A percentile compares a stretch with the other conserved stretches of the same genome.
These are phyloP conservation scores for Nannoperca obscura DNA, from an alignment of 2,797 vertebrate species.

Conservation along the genomic window DNA sequence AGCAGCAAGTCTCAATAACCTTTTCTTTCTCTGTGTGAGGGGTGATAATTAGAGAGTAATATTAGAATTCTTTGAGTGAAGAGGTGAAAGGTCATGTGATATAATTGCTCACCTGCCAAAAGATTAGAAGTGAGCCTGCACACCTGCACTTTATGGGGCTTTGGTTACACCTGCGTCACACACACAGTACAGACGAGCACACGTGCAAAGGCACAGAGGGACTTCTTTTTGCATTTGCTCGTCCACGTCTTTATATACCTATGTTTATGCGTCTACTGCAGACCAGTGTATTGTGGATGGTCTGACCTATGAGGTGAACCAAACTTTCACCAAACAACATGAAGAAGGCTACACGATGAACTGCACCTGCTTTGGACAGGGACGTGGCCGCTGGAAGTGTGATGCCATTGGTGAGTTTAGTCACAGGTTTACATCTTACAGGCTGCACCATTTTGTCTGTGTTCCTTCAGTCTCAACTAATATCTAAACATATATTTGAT, in stretches of 20 bases:
- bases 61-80: conserved; percentile 47
- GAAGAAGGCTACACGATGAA: conserved; percentile 97
- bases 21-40: conserved; percentile 6
- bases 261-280: conserved; percentile 65
- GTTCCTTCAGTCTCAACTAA: not conserved
- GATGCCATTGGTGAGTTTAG: conserved; percentile 92
- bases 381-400: conserved; percentile 97
- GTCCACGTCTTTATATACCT: not conserved
- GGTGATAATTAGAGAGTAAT: conserved; percentile 17
- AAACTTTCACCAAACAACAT: conserved; percentile 95
- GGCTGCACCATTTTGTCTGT: not conserved
- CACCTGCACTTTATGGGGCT: conserved; percentile 57
- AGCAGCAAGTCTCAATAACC: not conserved
- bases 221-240: not conserved
- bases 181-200: conserved; percentile 4
- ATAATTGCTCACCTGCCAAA: conserved; percentile 43
- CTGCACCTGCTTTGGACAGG: conserved; percentile 97
- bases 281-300: conserved; percentile 96
- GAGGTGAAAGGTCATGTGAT: conserved; percentile 64
- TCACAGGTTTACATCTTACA: not conserved
- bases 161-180: conserved; percentile 40
- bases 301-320: conserved; percentile 94
- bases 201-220: not conserved
- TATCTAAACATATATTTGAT: not conserved
- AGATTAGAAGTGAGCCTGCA: conserved; percentile 46